A percentile compares a stretch with the other conserved stretches of the same genome.
Conservation (phyloP, 2,888 invertebrate genomes). For the Melanargia galathea region DNA sequence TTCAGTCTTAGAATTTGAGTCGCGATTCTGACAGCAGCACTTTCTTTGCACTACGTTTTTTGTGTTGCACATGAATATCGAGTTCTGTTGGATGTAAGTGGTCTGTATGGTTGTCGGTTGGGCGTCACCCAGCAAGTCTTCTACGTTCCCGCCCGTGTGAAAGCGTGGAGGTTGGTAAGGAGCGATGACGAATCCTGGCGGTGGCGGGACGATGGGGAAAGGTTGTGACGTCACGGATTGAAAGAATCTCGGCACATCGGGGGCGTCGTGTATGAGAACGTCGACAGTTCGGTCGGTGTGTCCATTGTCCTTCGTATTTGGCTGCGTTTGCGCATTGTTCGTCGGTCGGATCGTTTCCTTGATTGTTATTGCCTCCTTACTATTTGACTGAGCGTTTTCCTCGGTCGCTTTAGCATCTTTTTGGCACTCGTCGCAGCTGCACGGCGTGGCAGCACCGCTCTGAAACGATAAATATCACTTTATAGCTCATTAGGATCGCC, state of each 20-base stretch:
- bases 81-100: slow-evolving; percentile 75
- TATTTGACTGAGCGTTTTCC: slow-evolving; percentile 45
- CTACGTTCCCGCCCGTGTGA: slow-evolving; percentile 85
- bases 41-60: slow-evolving; percentile 67
- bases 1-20: slow-evolving; percentile 45
- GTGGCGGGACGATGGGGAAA: slow-evolving; percentile 68
- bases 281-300: slow-evolving; percentile 69
- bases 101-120: slow-evolving; percentile 76
- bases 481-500: slow-evolving; percentile 14
- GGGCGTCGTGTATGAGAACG: slow-evolving; percentile 74
- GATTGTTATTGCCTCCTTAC: slow-evolving; percentile 47
- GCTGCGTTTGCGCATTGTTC: slow-evolving; percentile 52
- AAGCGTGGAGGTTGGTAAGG: slow-evolving; percentile 71
- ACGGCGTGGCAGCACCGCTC: slow-evolving; percentile 74
- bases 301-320: slow-evolving; percentile 61
- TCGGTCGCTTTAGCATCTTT: slow-evolving; percentile 49
- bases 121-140: slow-evolving; percentile 86
- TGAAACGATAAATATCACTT: slow-evolving; percentile 53
- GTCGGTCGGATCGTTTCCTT: slow-evolving; percentile 49
- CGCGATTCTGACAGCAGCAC: slow-evolving; percentile 69
- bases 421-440: slow-evolving; percentile 74
- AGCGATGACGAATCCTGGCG: slow-evolving; percentile 71
- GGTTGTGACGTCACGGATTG: slow-evolving; percentile 71
- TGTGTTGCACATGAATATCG: slow-evolving; percentile 78
- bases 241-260: slow-evolving; percentile 71